These are phyloP conservation scores for Cossypha polioptera DNA, from an alignment of 2,797 vertebrate species.

Conservation along the genomic window DNA sequence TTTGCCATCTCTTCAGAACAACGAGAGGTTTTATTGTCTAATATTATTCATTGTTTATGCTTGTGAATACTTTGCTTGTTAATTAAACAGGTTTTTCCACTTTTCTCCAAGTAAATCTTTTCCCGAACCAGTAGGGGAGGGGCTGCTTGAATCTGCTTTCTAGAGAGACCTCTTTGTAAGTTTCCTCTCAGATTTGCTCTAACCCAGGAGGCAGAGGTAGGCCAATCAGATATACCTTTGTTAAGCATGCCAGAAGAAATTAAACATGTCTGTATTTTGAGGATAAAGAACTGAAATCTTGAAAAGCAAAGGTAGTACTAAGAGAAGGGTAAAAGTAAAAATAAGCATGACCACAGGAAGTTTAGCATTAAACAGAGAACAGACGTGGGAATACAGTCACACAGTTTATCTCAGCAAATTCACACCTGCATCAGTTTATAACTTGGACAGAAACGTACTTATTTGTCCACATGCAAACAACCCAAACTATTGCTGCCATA, in stretches of 20 bases:
- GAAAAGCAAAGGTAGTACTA: not conserved
- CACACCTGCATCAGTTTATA: not conserved
- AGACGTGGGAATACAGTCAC: rapidly evolving
- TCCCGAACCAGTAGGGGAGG: not conserved
- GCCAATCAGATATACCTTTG: not conserved
- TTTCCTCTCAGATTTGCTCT: not conserved
- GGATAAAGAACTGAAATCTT: not conserved
- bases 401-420: not conserved
- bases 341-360: not conserved
- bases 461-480: not conserved
- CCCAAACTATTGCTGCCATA: not conserved
- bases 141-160: not conserved
- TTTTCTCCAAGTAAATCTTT: not conserved
- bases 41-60: not conserved
- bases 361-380: not conserved
- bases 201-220: not conserved
- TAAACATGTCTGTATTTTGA: not conserved
- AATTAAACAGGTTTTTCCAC: not conserved
- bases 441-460: not conserved
- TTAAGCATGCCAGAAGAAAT: not conserved
- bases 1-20: not conserved
- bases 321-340: not conserved
- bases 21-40: not conserved
- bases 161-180: not conserved
- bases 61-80: not conserved